Conservation (phyloP, 1,140 invertebrate genomes). For the Uloborus diversus region DNA sequence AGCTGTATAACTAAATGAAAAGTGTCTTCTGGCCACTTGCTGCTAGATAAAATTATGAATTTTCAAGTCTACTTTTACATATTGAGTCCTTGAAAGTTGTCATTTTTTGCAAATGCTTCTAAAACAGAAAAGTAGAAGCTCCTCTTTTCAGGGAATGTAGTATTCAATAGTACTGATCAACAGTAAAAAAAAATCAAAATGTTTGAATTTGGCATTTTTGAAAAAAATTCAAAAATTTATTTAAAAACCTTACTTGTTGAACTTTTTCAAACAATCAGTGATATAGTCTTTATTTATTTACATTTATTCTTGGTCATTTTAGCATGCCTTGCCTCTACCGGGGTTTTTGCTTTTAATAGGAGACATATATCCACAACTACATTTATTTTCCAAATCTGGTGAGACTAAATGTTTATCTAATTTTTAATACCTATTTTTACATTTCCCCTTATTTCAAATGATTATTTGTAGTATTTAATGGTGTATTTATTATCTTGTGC, state of each 20-base stretch:
- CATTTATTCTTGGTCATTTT: slow-evolving; percentile 74
- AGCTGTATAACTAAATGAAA: too few species aligned
- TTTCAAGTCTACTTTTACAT: too few species aligned
- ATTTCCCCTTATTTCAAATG: too few species aligned
- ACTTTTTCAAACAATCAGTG: not conserved
- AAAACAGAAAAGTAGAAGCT: not conserved
- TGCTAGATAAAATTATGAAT: too few species aligned
- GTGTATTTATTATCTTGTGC: slow-evolving; percentile 66
- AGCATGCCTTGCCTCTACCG: slow-evolving; percentile 76
- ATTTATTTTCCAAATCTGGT: slow-evolving; percentile 65
- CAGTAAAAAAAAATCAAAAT: not conserved
- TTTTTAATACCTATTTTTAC: not conserved
- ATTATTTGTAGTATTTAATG: too few species aligned
- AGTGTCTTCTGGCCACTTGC: too few species aligned
- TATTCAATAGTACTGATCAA: not conserved
- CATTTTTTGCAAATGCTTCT: too few species aligned
- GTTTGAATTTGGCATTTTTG: not conserved
- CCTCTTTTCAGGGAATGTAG: not conserved
- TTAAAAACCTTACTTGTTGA: not conserved
- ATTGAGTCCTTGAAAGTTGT: too few species aligned
- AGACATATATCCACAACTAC: slow-evolving; percentile 79
- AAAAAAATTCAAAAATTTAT: not conserved
- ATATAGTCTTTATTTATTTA: slow-evolving; percentile 25
- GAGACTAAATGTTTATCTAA: slow-evolving; percentile 24
- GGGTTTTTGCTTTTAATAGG: slow-evolving; percentile 78